These are phyloP conservation scores for Sebastes schlegelii DNA, from an alignment of 2,113 vertebrate species.

Conservation along the genomic window DNA sequence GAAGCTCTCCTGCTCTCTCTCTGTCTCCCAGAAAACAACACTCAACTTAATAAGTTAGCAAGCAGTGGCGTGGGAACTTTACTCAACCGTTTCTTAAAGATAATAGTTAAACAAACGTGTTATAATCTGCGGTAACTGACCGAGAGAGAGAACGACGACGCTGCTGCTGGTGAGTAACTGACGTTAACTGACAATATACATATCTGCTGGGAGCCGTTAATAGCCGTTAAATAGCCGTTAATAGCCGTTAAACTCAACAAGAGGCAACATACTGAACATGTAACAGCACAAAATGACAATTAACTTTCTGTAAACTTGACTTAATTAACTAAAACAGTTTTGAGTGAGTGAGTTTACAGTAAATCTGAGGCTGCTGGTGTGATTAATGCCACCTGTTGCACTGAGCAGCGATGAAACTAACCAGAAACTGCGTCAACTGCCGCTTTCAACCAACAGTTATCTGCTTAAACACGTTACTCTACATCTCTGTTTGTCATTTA, in stretches of 20 bases:
- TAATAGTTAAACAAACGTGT: not conserved
- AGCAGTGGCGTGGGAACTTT: conserved; percentile 46
- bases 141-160: conserved; percentile 9
- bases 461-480: not conserved
- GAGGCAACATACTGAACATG: not conserved
- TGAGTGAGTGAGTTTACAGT: too few species aligned
- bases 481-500: not conserved
- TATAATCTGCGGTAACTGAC: conserved; percentile 19
- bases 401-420: conserved; percentile 37
- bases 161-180: conserved; percentile 65
- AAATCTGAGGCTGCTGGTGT: not conserved
- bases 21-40: conserved; percentile 60
- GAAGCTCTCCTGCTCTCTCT: conserved; percentile 27
- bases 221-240: conserved; percentile 24
- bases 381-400: conserved; percentile 72
- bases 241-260: conserved; percentile 15
- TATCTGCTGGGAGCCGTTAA: conserved; percentile 9
- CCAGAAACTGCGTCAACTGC: conserved; percentile 50
- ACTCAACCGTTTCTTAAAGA: conserved; percentile 7
- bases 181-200: not conserved
- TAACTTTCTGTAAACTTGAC: not conserved
- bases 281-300: not conserved
- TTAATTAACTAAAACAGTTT: too few species aligned
- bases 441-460: not conserved
- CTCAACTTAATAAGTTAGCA: conserved; percentile 66